Conservation (phyloP, 2,888 invertebrate species). For the Fragum whitleyi region DNA sequence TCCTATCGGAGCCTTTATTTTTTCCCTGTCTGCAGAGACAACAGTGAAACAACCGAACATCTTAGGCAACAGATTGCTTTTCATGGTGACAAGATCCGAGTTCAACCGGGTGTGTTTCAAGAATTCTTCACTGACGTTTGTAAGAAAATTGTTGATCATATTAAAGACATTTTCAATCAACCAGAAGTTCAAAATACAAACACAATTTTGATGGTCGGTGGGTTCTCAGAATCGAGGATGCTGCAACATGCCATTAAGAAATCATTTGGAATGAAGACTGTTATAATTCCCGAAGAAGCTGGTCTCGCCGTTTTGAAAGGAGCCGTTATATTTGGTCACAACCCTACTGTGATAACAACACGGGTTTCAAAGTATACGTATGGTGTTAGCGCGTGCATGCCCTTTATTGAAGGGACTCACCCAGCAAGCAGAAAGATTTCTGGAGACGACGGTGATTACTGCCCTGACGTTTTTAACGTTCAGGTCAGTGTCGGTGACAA, state of each 20-base stretch:
- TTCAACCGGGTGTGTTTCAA: slow-evolving; percentile 38
- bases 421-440: slow-evolving; percentile 31
- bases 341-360: slow-evolving; percentile 39
- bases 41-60: background rate
- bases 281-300: slow-evolving; percentile 39
- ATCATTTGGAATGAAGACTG: slow-evolving; percentile 36
- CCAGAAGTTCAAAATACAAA: slow-evolving; percentile 35
- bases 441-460: slow-evolving; percentile 29
- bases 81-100: slow-evolving; percentile 53
- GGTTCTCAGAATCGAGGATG: slow-evolving; percentile 55
- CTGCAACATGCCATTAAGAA: slow-evolving; percentile 42
- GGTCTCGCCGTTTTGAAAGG: slow-evolving; percentile 6
- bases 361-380: slow-evolving; percentile 49
- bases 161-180: slow-evolving; percentile 40
- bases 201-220: slow-evolving; percentile 60
- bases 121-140: slow-evolving; percentile 42
- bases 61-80: slow-evolving; percentile 33
- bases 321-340: slow-evolving; percentile 18
- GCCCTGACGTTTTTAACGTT: slow-evolving; percentile 37
- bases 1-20: too few species aligned
- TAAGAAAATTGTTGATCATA: slow-evolving; percentile 42
- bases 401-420: slow-evolving; percentile 22
- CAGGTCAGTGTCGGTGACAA: slow-evolving; percentile 44
- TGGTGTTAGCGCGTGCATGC: slow-evolving; percentile 27
- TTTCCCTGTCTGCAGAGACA: background rate